Percentiles rank a stretch among this genome's conserved stretches.
phyloP scores from a whole-genome alignment of 2,888 invertebrate genomes.

The Trachelus troglodyta region DNA sequence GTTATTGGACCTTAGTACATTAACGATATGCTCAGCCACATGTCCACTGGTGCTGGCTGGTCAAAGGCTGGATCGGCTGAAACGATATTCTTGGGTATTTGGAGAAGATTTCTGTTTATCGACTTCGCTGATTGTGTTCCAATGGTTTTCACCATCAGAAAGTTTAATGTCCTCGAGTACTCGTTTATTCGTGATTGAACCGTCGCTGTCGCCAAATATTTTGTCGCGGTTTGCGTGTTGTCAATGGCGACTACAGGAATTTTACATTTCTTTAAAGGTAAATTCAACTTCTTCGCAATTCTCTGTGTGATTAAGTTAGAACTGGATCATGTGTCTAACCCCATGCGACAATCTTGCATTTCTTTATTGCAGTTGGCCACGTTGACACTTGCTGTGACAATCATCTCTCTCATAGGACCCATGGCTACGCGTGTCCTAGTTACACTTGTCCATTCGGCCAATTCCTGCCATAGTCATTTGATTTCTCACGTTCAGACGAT shows the following conservation, averaged over 20 bases:
- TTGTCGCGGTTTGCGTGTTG: neutral
- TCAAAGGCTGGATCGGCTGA: constrained; percentile 1
- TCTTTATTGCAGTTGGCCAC: too few relatives aligned
- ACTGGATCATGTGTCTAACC: neutral
- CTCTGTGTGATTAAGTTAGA: constrained; percentile 4
- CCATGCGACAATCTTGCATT: neutral
- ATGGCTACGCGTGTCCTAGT: too few relatives aligned
- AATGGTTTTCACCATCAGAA: neutral
- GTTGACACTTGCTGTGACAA: too few relatives aligned
- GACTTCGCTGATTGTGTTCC: neutral
- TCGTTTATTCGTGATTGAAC: too few relatives aligned
- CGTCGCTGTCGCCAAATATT: too few relatives aligned
- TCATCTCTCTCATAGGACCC: too few relatives aligned
- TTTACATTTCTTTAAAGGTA: neutral
- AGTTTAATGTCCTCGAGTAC: neutral
- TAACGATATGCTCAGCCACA: constrained; percentile 5
- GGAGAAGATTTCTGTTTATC: neutral
- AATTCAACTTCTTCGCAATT: neutral
- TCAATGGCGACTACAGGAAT: constrained; percentile 1
- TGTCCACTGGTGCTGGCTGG: constrained; percentile 3
- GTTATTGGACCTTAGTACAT: constrained; percentile 11
- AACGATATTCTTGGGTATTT: neutral
- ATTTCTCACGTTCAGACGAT: neutral
- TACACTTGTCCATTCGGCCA: too few relatives aligned
- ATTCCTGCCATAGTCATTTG: neutral